These are phyloP conservation scores for Bolinopsis microptera DNA, from an alignment of 37 sponge, comb jelly and placozoan species.

Conservation along the genomic window DNA sequence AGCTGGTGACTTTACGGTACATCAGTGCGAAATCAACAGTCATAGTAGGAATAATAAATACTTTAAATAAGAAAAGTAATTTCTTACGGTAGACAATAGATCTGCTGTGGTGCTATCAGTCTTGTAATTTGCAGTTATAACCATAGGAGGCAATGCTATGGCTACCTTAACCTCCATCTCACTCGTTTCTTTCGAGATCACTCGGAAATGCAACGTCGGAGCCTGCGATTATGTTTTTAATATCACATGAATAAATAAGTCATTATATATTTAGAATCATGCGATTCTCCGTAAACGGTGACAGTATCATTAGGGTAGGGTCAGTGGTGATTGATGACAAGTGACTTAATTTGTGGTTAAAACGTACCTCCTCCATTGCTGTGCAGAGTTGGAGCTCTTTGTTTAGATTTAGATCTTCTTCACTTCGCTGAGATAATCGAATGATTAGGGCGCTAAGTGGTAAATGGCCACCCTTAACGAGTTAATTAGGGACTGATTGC, in stretches of 20 bases:
- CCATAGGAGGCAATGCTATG: slow-evolving; percentile 20
- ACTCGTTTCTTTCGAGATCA: neutral
- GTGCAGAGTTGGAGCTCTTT: slow-evolving; percentile 27
- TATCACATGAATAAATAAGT: too few relatives aligned
- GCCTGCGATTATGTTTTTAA: too few relatives aligned
- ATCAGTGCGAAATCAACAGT: too few relatives aligned
- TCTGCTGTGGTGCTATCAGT: slow-evolving; percentile 41
- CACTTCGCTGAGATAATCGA: neutral
- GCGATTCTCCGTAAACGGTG: too few relatives aligned
- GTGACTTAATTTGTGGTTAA: too few relatives aligned
- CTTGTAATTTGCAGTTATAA: slow-evolving; percentile 2
- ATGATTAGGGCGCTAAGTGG: neutral
- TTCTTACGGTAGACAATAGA: slow-evolving; percentile 20
- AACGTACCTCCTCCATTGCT: neutral
- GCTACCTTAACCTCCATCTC: neutral
- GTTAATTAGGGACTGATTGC: too few relatives aligned
- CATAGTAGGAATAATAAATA: too few relatives aligned
- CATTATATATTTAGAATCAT: too few relatives aligned
- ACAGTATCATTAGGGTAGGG: too few relatives aligned
- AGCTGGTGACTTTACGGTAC: too few relatives aligned
- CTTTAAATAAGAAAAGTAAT: too few relatives aligned
- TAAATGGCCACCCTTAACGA: neutral
- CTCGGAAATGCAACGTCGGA: slow-evolving; percentile 27
- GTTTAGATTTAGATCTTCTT: neutral
- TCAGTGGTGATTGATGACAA: too few relatives aligned